A percentile compares a stretch with the other conserved stretches of the same genome.
Evolutionary conservation across 2,888 invertebrate species (phyloP).

Genomic region (Stenichneumon culpator): DNA sequence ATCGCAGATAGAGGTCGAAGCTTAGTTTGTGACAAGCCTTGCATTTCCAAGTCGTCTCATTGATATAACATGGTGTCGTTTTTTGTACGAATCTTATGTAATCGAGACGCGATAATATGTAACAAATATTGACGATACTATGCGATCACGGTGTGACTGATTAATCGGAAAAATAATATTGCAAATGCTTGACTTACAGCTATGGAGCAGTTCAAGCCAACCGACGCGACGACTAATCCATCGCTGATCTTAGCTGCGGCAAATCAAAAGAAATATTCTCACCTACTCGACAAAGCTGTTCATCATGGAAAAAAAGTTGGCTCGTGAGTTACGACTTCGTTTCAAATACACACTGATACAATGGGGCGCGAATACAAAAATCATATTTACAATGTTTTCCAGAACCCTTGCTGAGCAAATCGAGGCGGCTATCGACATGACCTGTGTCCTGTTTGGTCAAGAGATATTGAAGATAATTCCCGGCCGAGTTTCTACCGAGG

Average conservation of each 20-base stretch:
- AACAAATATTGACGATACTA: conserved; percentile 34
- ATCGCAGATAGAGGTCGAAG: neutral
- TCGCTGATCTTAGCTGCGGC: conserved; percentile 98
- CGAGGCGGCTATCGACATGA: conserved; percentile 95
- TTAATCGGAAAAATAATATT: conserved; percentile 15
- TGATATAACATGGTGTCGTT: neutral
- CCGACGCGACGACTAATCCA: conserved; percentile 99
- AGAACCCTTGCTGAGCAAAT: conserved; percentile 91
- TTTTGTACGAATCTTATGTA: neutral
- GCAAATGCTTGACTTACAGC: conserved; percentile 87
- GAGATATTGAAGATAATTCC: conserved; percentile 99
- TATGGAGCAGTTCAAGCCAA: conserved; percentile 98
- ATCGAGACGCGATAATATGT: conserved; percentile 14
- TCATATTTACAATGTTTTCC: conserved; percentile 72
- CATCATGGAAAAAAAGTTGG: conserved; percentile 92
- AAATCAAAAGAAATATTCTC: conserved; percentile 96
- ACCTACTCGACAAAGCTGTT: conserved; percentile 95
- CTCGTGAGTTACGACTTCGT: conserved; percentile 85
- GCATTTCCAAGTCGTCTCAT: neutral
- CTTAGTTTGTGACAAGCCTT: too few species aligned
- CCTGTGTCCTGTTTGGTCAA: conserved; percentile 97
- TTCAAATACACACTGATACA: neutral
- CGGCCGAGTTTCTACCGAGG: conserved; percentile 98
- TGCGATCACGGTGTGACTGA: conserved; percentile 36
- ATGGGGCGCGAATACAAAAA: neutral